Percentiles rank a stretch among this genome's conserved stretches.
phyloP scores from a whole-genome alignment of 1,140 invertebrate species.

The Caenorhabditis remanei region DNA sequence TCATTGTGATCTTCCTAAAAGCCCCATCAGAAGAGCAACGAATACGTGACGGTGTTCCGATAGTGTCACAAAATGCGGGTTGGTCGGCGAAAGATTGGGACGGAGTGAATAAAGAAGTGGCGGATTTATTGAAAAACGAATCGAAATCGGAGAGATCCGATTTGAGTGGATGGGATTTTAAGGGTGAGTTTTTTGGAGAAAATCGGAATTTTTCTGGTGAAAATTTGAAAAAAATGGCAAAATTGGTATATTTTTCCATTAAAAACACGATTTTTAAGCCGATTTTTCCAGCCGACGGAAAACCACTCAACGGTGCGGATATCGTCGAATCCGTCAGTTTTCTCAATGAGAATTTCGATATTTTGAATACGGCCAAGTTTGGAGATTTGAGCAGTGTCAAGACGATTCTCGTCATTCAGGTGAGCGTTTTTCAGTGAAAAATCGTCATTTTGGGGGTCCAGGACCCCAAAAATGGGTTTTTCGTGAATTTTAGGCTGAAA shows the following conservation, averaged over 20 bases:
- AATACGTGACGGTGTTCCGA: constrained; percentile 18
- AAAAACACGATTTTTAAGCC: too few species aligned
- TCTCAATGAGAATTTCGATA: constrained; percentile 72
- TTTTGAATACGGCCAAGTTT: constrained; percentile 72
- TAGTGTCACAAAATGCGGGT: constrained; percentile 10
- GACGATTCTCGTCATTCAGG: constrained; percentile 74
- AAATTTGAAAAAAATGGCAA: too few species aligned
- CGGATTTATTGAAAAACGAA: constrained; percentile 5
- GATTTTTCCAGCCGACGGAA: constrained; percentile 5
- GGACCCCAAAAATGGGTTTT: too few species aligned
- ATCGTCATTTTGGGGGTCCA: too few species aligned
- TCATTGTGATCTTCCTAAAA: constrained; percentile 61
- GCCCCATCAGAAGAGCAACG: background rate
- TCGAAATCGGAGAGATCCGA: background rate
- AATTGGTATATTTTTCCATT: too few species aligned
- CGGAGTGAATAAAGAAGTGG: constrained; percentile 46
- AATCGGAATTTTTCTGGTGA: too few species aligned
- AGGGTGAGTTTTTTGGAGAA: background rate
- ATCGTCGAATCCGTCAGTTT: constrained; percentile 68
- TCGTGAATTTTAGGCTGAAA: too few species aligned
- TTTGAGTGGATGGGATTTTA: constrained; percentile 23
- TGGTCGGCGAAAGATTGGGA: constrained; percentile 26
- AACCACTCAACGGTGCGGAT: constrained; percentile 31
- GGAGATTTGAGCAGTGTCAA: constrained; percentile 67
- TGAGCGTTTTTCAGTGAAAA: too few species aligned